Conservation (phyloP, 53 echinoderm and acorn worm species). For the Henricia sp. region DNA sequence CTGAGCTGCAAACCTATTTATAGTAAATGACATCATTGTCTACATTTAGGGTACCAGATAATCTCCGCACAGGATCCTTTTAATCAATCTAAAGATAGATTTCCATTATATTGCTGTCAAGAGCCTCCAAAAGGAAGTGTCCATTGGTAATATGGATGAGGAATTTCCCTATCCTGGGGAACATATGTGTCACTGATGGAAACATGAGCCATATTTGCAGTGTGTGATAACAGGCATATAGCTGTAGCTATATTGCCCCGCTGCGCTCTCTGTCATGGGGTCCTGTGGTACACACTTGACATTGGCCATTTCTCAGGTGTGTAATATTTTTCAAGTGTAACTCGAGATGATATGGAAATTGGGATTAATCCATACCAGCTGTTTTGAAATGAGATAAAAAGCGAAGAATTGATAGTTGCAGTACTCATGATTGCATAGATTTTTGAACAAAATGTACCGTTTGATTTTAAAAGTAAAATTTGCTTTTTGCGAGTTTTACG, state of each 20-base stretch:
- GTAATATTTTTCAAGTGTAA: no score
- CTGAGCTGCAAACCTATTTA: slow-evolving; percentile 24
- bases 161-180: slow-evolving; percentile 45
- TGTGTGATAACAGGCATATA: neutral
- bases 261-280: no score
- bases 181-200: slow-evolving; percentile 49
- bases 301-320: no score
- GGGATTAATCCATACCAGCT: no score
- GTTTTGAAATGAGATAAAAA: no score
- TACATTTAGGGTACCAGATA: neutral
- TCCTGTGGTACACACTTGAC: no score
- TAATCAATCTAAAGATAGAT: slow-evolving; percentile 21
- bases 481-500: no score
- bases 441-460: no score
- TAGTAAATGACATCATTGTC: slow-evolving; percentile 42
- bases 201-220: slow-evolving; percentile 50
- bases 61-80: slow-evolving; percentile 40
- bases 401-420: no score
- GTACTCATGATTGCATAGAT: no score
- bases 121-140: slow-evolving; percentile 21
- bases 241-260: neutral
- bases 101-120: slow-evolving; percentile 2
- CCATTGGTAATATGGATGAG: slow-evolving; percentile 37
- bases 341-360: no score
- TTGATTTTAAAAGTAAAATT: no score